Percentiles rank a stretch among this genome's conserved stretches.
These are phyloP conservation scores for Coptodon bakossiorum DNA, from an alignment of 2,113 vertebrate genomes.

Conservation along the genomic window DNA sequence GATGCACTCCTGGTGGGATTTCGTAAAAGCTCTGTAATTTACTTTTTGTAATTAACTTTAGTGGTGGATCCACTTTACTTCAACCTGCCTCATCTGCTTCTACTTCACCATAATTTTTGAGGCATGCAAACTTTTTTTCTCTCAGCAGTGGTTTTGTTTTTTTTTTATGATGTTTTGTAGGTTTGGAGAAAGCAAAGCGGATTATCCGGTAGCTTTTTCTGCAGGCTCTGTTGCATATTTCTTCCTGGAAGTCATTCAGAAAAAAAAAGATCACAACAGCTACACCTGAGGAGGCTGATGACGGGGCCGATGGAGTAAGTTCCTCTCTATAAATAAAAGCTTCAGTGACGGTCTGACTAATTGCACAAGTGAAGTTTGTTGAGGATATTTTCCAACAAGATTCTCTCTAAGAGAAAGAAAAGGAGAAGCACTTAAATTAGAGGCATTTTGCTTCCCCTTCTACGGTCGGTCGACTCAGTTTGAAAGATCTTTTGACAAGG, in stretches of 20 bases:
- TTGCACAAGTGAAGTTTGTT: neutral
- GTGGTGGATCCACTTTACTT: neutral
- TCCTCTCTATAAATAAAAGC: neutral
- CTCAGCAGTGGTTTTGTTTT: neutral
- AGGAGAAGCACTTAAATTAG: slow-evolving; percentile 37
- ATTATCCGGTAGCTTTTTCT: neutral
- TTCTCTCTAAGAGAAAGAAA: neutral
- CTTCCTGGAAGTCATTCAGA: neutral
- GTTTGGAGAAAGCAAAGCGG: neutral
- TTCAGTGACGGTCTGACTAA: neutral
- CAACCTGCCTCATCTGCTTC: neutral
- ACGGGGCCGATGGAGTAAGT: neutral
- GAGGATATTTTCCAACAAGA: neutral
- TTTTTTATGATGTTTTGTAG: neutral
- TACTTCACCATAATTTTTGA: slow-evolving; percentile 1
- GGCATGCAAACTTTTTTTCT: neutral
- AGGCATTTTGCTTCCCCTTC: slow-evolving; percentile 29
- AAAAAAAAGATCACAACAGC: neutral
- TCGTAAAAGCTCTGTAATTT: slow-evolving; percentile 18
- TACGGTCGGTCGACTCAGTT: slow-evolving; percentile 38
- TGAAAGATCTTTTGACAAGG: slow-evolving; percentile 53
- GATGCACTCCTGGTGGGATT: slow-evolving; percentile 10
- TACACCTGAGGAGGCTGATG: neutral
- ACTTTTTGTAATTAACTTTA: slow-evolving; percentile 21
- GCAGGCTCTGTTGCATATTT: neutral